Evolutionary conservation across 1,140 invertebrate genomes (phyloP).

Genomic region (Hylaeus volcanicus): DNA sequence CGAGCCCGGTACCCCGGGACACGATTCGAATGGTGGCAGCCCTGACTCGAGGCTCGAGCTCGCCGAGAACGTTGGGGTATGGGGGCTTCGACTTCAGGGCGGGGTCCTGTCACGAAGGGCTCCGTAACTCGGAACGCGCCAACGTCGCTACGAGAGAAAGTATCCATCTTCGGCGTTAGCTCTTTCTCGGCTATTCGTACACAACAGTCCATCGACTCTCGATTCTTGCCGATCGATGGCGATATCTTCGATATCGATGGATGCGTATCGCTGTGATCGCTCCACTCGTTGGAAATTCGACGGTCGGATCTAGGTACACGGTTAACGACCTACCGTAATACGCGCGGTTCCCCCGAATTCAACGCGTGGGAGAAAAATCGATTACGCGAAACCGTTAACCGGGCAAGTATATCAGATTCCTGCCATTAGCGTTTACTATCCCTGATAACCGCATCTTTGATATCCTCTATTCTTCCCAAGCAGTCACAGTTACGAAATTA

Average conservation of each 20-base stretch:
- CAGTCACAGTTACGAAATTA: conserved; percentile 26
- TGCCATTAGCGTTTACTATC: too few species aligned
- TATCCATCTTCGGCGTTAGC: conserved; percentile 41
- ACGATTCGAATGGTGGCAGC: conserved; percentile 54
- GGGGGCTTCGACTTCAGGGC: conserved; percentile 52
- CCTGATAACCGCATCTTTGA: background rate
- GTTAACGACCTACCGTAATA: conserved; percentile 46
- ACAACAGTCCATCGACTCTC: background rate
- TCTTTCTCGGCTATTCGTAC: background rate
- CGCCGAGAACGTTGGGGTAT: conserved; percentile 27
- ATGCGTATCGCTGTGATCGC: background rate
- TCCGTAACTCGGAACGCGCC: background rate
- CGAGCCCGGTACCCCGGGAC: conserved; percentile 57
- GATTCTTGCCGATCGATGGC: background rate
- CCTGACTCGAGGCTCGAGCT: conserved; percentile 51
- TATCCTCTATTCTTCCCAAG: background rate
- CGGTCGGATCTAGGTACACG: background rate
- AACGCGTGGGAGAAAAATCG: conserved; percentile 26
- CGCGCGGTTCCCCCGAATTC: conserved; percentile 27
- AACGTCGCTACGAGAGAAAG: background rate
- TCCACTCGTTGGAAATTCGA: background rate
- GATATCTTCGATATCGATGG: too few species aligned
- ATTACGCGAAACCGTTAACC: conserved; percentile 16
- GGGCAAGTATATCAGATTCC: background rate
- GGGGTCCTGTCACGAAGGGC: conserved; percentile 46